Base-by-base conservation (phyloP, 1,140 invertebrate species). In the honey bee (Apis mellifera) region DNA sequence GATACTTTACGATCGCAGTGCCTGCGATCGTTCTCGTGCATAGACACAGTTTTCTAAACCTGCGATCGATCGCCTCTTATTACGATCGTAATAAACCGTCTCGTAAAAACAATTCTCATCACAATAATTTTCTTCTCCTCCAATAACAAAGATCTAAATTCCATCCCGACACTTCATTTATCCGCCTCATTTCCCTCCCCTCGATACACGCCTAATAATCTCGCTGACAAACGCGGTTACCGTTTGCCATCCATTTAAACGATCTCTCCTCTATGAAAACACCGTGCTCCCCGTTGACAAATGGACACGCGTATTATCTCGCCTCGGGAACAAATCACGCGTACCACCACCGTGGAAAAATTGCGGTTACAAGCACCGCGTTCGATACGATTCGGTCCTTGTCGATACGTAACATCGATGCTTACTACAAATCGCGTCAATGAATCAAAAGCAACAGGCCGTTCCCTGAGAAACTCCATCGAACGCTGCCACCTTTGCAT, bases 391-490 rank as follows among this genome's bases (percentile, higher is more conserved):
- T 75, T 26, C n/a, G 32, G 50, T 23, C 21, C 32, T n/a, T 15
- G 32, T 65, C 60, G 55, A 73, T 60, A 52, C 57, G 52, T 48
- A 42, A 12, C 52, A 50, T 19, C 15, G 52, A 17, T 55, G 65
- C 62, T 48, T 9, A 19, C 60, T 57, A 42, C 23, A 74, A 66
- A 81, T 81, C 71, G 78, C 78, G 23, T 50, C 70, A 79, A n/a
- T 73, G 78, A 79, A 79, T 79, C 69, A 73, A 79, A 64, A 9
- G 71, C 32, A 50, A 76, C 32, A 11, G 50, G 26, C 9, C 57
- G 50, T n/a, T 65, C 32, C 32, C 71, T 81, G 78, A 81, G 72
- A 75, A 81, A 74, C 50, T 52, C 50, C 78, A 32, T 70, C 57
- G 59, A 78, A 64, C 17, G 55, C 52, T 42, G 26, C 32, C 21